Percentiles rank a stretch among this genome's conserved stretches.
Evolutionary conservation across 1,140 invertebrate genomes (phyloP).

Genomic region (honey bee (Apis mellifera)): DNA sequence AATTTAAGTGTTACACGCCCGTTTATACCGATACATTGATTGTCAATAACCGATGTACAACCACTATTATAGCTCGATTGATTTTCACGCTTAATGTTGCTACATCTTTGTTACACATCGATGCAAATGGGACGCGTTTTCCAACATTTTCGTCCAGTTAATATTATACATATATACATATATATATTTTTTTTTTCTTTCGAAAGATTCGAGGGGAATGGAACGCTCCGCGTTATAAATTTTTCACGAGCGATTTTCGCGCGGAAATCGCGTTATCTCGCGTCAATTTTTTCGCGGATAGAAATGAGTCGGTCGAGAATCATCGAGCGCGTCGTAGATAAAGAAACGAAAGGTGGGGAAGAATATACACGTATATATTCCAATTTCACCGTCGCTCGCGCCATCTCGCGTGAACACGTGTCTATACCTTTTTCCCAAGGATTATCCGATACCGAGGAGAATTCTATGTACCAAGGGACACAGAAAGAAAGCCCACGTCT

Average conservation of each 20-base stretch:
- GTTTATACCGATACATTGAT: background rate
- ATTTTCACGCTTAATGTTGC: background rate
- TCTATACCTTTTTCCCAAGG: conserved; percentile 34
- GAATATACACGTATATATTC: conserved; percentile 37
- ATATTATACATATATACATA: too few species aligned
- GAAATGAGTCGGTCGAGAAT: conserved; percentile 41
- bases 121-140: too few species aligned
- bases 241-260: too few species aligned
- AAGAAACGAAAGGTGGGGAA: too few species aligned
- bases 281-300: background rate
- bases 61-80: too few species aligned
- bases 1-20: conserved; percentile 4
- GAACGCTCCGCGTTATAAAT: too few species aligned
- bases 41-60: background rate
- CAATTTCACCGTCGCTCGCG: conserved; percentile 10
- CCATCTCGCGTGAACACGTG: background rate
- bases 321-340: background rate
- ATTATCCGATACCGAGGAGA: conserved; percentile 55
- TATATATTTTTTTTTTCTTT: too few species aligned
- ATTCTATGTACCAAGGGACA: conserved; percentile 39
- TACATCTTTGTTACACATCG: too few species aligned
- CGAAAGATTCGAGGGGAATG: too few species aligned
- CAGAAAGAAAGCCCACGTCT: conserved; percentile 34
- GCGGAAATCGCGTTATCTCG: too few species aligned
- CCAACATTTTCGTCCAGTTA: too few species aligned